Percentiles rank a stretch among this genome's conserved stretches.
Evolutionary conservation across 2,113 vertebrate genomes (phyloP).

Genomic region (Empidonax alnorum): DNA sequence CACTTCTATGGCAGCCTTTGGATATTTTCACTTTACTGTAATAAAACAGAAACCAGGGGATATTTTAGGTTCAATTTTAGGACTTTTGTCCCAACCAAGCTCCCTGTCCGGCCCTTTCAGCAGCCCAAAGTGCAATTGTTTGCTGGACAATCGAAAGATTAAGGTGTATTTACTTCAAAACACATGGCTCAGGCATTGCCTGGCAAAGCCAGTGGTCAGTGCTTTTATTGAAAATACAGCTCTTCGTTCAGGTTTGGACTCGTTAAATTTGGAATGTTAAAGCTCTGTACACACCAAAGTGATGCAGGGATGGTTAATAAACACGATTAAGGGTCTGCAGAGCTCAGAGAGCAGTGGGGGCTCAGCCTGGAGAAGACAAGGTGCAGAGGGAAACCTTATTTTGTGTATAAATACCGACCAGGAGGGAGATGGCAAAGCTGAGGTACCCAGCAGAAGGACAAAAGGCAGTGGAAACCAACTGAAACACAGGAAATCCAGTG

Average conservation of each 20-base stretch:
- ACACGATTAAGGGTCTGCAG: background rate
- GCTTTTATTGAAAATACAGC: background rate
- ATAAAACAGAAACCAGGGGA: background rate
- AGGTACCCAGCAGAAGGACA: background rate
- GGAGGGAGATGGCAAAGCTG: background rate
- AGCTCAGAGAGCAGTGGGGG: background rate
- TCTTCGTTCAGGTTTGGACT: background rate
- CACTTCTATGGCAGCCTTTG: background rate
- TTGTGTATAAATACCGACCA: background rate
- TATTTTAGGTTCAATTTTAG: background rate
- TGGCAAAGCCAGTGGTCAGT: background rate
- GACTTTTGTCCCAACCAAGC: background rate
- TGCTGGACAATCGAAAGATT: background rate
- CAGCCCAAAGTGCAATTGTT: background rate
- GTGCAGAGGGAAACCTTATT: background rate
- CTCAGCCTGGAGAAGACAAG: background rate
- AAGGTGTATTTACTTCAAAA: background rate
- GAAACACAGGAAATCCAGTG: background rate
- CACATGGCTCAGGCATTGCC: background rate
- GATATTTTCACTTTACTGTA: background rate
- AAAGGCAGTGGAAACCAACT: background rate
- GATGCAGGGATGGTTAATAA: background rate
- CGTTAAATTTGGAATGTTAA: background rate
- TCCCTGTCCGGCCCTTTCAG: background rate
- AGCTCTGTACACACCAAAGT: background rate